Base-by-base conservation (phyloP, 2,797 vertebrate genomes). In the Ceryle rudis region DNA sequence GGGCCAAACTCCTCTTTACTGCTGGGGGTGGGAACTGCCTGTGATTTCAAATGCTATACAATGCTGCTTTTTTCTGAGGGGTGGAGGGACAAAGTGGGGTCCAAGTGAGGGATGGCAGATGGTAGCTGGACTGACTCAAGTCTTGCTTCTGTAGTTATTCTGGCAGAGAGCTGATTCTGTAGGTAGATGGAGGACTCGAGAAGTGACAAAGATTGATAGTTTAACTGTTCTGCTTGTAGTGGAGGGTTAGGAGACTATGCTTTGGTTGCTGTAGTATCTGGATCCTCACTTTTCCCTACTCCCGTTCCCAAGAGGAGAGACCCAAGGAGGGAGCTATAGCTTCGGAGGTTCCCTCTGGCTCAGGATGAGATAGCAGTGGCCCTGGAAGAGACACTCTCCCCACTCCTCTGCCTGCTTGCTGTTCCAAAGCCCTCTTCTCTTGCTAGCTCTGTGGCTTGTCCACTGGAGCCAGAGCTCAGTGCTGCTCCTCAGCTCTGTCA, bases 121-220 rank as follows among this genome's bases (percentile, higher is more conserved):
- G 3, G 39, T 46, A 85, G 61, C 89, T 67, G 87, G 85, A 54
- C 64, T 33, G 81, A 62, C 58, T 82, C 90, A 80, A 35, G 66
- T 81, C 55, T 94, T 89, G 51, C 75, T 95, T 89, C 89, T 78
- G 31, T 85, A 92, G 85, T 81, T 72, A 41, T 28, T 90, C 93
- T 77, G 85, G 78, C 86, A 65, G 81, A 71, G 52, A 83, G 35
- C 62, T 84, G 55, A 29, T 91, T 78, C 81, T 90, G 70, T 81
- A 93, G 72, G 86, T 65, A 94, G 75, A 42, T 33, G 75, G 81
- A 84, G 71, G 75, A 67, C 58, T 77, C 1, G 18, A 83, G 95
- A 83, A 91, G 51, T 54, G 86, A 78, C 8, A 25, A 67, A 62
- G 71, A 51, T 51, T 39, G 35, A 33, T 65, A 26, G 46, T 80